Base-by-base conservation (phyloP, 2,113 vertebrate species). In the Picathartes gymnocephalus region DNA sequence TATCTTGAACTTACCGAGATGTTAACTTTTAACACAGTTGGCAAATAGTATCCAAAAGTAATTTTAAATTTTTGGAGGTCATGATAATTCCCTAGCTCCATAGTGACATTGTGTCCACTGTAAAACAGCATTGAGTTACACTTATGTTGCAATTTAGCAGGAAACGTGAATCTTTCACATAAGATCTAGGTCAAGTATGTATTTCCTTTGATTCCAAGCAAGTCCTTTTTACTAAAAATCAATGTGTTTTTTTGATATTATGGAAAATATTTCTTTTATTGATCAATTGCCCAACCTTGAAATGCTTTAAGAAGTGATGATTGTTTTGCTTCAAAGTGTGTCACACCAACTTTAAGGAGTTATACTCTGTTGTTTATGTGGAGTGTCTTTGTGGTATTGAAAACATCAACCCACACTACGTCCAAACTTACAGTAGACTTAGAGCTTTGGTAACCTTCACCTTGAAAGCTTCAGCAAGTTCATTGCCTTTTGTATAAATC, bases 131-230 rank as follows among this genome's bases (percentile, higher is more conserved):
- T 45, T 48, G 48, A 79, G 37, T 53, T 76, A 27, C 45, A 8
- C 9, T 58, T 66, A 44, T 50, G 66, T 82, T 93, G 89, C 80
- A 88, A 35, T 80, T 94, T 23, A 73, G 47, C 54, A 73, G 76
- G 79, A 94, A 94, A 80, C 10, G 2, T 76, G 20, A 5, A 73
- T 53, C 42, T 93, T 56, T 82, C 53, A 61, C 57, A 3, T 56
- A 80, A 51, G 25, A 68, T 94, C 90, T 88, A 73, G 48, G 65
- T 94, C 87, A 87, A 91, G 48, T 68, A 19, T 40, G 15, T 64
- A 50, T 85, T 96, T 94, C 57, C 58, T 90, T 97, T 72, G 88
- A 50, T 82, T 86, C 42, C 71, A 70, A 60, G 40, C 30, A 42
- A 81, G 40, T 68, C 11, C 37, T 77, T 91, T 90, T 77, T 89